A percentile compares a stretch with the other conserved stretches of the same genome.
Conservation (phyloP, 2,888 invertebrate species). For the Graphium colonna region DNA sequence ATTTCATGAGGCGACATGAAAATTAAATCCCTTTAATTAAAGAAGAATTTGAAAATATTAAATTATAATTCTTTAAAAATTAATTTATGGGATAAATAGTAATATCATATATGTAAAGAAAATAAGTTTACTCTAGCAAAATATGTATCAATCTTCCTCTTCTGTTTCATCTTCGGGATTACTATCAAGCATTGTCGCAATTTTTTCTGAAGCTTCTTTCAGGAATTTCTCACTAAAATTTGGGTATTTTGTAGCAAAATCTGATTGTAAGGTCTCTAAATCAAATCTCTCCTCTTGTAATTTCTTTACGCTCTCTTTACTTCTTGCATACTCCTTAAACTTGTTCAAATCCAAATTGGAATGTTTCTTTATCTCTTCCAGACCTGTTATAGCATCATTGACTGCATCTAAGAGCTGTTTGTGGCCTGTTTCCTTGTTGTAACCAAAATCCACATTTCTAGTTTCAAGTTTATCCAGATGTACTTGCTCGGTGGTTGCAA, state of each 20-base stretch:
- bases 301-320: constrained; percentile 40
- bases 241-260: constrained; percentile 59
- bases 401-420: constrained; percentile 63
- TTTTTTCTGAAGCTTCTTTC: constrained; percentile 56
- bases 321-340: constrained; percentile 51
- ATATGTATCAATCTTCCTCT: constrained; percentile 11
- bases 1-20: no score
- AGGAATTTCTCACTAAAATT: constrained; percentile 56
- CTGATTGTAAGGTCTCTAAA: constrained; percentile 47
- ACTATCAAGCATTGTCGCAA: constrained; percentile 48
- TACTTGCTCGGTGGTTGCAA: constrained; percentile 44
- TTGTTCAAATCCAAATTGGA: constrained; percentile 54
- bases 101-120: no score
- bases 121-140: no score
- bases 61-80: no score
- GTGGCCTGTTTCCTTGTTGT: constrained; percentile 53
- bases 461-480: constrained; percentile 54
- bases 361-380: constrained; percentile 61
- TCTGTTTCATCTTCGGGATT: constrained; percentile 35
- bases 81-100: no score
- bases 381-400: constrained; percentile 58
- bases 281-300: constrained; percentile 50
- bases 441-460: constrained; percentile 65
- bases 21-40: no score
- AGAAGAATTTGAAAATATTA: no score